Base-by-base conservation (phyloP, 2,113 vertebrate genomes). In the Riparia riparia region DNA sequence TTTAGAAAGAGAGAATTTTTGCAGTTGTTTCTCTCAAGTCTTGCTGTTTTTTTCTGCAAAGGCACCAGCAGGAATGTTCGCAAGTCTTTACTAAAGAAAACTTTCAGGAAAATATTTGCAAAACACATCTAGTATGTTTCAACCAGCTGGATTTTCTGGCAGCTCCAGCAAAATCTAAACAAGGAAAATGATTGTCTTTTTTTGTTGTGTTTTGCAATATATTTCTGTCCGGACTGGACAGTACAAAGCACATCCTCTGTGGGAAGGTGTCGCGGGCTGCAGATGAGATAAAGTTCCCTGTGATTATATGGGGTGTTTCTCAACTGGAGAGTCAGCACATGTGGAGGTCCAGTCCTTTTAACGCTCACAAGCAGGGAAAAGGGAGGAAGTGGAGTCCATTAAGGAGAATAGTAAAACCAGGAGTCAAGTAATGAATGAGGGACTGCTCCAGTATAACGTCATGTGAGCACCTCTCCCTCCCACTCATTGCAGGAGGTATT, bases 131-230 rank as follows among this genome's bases (percentile, higher is more conserved):
- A 84, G 61, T 70, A 8, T 47, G 74, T 39, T 96, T 94, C 90
- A 74, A 66, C 64, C 90, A 96, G 96, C 95, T 97, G 96, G 82
- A 39, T 95, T 96, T 97, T 95, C 93, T 97, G 95, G 93, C 96
- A 96, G 88, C 86, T 86, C 60, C 53, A 42, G 60, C 3, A 6
- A 96, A 96, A 94, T 92, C 95, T 94, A 96, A 95, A 96, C 85
- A 94, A 93, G 96, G 96, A 93, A 92, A 93, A 95, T 81, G 0
- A 95, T 74, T 95, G 92, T 96, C 93, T 24, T 50, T 63, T 61
- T 70, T 74, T 77, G 90, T 89, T 73, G 86, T 77, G 72, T 90
- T 95, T 95, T 95, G 93, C 93, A 86, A 34, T 73, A 57, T 47
- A 83, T 94, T 70, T 92, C 83, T 82, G 74, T 66, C 82, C 57